phyloP scores from a whole-genome alignment of 1,140 invertebrate genomes.

The Stegodyphus mimosarum region DNA sequence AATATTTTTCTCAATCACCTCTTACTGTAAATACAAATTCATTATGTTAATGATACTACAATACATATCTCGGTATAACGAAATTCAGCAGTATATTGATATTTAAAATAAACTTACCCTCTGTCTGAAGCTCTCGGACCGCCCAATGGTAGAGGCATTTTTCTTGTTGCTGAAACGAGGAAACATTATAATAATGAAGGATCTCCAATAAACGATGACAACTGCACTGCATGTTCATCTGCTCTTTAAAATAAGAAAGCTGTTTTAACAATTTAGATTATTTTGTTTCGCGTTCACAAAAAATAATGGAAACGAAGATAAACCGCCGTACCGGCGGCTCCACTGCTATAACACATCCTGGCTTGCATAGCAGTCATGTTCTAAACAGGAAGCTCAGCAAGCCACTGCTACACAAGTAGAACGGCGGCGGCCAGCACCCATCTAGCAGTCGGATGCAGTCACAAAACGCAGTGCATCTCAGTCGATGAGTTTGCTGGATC shows the following conservation, averaged over 20 bases:
- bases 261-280: too few relatives aligned
- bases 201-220: neutral
- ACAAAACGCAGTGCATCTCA: neutral
- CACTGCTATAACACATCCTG: neutral
- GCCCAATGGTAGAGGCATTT: slow-evolving; percentile 61
- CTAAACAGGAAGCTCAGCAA: neutral
- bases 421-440: too few relatives aligned
- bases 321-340: neutral
- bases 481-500: neutral
- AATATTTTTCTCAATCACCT: too few relatives aligned
- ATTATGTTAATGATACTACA: too few relatives aligned
- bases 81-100: too few relatives aligned
- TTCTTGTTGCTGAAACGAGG: slow-evolving; percentile 63
- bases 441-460: too few relatives aligned
- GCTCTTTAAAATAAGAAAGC: too few relatives aligned
- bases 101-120: slow-evolving; percentile 60
- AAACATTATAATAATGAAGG: slow-evolving; percentile 49
- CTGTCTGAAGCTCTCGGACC: slow-evolving; percentile 67
- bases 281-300: too few relatives aligned
- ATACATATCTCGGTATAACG: too few relatives aligned
- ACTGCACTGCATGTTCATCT: slow-evolving; percentile 20
- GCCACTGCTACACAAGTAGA: neutral
- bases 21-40: too few relatives aligned
- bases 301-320: neutral
- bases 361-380: neutral